Evolutionary conservation across 2,797 vertebrate species (phyloP).

Genomic region (Nannoperca australis): DNA sequence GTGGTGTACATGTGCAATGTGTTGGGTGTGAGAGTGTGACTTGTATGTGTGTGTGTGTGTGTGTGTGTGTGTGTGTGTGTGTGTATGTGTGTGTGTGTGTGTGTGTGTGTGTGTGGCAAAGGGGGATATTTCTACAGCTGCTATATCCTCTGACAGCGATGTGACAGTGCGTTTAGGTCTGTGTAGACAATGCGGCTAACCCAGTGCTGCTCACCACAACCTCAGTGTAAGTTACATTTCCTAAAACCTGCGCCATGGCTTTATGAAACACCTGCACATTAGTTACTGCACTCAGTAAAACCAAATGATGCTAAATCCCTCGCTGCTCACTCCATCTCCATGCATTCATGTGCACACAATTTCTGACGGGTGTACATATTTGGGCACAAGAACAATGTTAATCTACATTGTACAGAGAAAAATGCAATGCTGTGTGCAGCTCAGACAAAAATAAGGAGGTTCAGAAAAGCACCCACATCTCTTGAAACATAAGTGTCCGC

Average conservation of each 20-base stretch:
- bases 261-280: constrained; percentile 21
- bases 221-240: constrained; percentile 73
- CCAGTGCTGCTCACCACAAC: constrained; percentile 74
- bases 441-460: constrained; percentile 56
- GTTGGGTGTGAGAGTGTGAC: constrained; percentile 36
- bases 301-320: constrained; percentile 12
- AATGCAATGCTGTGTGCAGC: constrained; percentile 39
- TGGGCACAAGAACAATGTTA: constrained; percentile 20
- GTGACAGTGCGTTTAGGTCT: constrained; percentile 71
- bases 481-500: constrained; percentile 60
- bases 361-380: constrained; percentile 8
- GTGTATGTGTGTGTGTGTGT: constrained; percentile 26
- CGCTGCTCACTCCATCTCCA: not conserved
- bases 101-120: constrained; percentile 5
- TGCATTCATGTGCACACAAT: not conserved
- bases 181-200: constrained; percentile 77
- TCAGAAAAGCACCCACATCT: constrained; percentile 61
- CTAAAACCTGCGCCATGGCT: constrained; percentile 49
- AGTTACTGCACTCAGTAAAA: constrained; percentile 42
- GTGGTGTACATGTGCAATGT: constrained; percentile 47
- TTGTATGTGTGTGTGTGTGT: constrained; percentile 32
- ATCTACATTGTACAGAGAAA: constrained; percentile 24
- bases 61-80: constrained; percentile 21
- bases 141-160: constrained; percentile 76
- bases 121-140: constrained; percentile 68